Evolutionary conservation across 2,888 invertebrate genomes (phyloP).

Genomic region (Bellardia pandia): DNA sequence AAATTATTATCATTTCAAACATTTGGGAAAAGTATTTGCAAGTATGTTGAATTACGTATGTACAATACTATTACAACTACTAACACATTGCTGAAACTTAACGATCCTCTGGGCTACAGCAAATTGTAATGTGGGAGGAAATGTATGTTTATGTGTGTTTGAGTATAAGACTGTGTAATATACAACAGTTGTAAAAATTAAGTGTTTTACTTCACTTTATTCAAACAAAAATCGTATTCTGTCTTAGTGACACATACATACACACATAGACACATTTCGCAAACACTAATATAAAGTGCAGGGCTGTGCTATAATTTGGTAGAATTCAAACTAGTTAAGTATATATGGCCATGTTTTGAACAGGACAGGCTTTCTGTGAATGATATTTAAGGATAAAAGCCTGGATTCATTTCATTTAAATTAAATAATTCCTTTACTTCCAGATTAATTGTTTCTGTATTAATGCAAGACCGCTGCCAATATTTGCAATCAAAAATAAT

Average conservation of each 20-base stretch:
- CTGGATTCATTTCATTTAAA: too few relatives aligned
- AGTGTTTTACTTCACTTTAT: constrained; percentile 49
- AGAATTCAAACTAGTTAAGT: too few relatives aligned
- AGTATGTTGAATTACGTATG: constrained; percentile 1
- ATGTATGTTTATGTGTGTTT: neutral
- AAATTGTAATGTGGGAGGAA: constrained; percentile 13
- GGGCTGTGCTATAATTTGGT: neutral
- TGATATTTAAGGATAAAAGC: too few relatives aligned
- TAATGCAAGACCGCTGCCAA: too few relatives aligned
- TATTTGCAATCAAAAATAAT: too few relatives aligned
- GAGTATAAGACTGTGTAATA: constrained; percentile 11
- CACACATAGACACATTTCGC: neutral
- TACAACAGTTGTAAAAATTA: constrained; percentile 63
- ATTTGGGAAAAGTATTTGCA: constrained; percentile 21
- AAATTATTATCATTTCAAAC: constrained; percentile 42
- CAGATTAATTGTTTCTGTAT: too few relatives aligned
- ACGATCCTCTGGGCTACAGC: constrained; percentile 57
- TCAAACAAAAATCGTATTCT: neutral
- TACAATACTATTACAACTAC: neutral
- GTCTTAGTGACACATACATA: neutral
- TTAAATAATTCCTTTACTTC: too few relatives aligned
- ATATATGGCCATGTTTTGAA: too few relatives aligned
- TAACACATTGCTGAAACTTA: constrained; percentile 47
- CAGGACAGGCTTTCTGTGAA: too few relatives aligned
- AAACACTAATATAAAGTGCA: neutral